Evolutionary conservation across 2,797 vertebrate species (phyloP).

Genomic region (Rachycentron canadum): DNA sequence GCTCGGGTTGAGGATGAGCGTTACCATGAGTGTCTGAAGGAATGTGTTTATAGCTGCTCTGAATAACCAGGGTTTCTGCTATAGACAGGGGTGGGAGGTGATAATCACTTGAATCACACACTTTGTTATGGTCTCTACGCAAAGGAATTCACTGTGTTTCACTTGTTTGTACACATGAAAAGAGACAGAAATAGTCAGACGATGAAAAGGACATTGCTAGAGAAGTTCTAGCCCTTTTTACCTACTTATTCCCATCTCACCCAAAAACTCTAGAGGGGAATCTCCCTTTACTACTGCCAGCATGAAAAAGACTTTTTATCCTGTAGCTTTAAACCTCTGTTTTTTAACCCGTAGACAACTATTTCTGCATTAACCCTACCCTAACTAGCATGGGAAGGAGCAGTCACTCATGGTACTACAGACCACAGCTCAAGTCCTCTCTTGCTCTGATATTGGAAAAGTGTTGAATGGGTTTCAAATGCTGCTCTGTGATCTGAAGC

Average conservation of each 20-base stretch:
- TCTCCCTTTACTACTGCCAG: neutral
- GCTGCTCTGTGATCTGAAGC: neutral
- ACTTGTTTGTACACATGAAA: conserved; percentile 14
- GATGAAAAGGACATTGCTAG: neutral
- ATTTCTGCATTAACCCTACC: too few species aligned
- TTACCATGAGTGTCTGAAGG: conserved; percentile 2
- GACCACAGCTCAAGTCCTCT: too few species aligned
- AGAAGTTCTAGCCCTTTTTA: too few species aligned
- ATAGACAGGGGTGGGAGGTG: neutral
- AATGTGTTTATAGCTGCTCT: neutral
- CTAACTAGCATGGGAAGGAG: too few species aligned
- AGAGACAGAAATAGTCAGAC: conserved; percentile 1
- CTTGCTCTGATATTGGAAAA: too few species aligned
- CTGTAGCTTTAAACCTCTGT: too few species aligned
- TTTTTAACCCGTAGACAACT: too few species aligned
- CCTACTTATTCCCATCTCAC: too few species aligned
- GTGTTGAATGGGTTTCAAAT: too few species aligned
- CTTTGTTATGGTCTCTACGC: conserved; percentile 11
- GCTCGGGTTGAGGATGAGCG: conserved; percentile 2
- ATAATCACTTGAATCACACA: conserved; percentile 15
- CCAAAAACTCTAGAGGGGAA: neutral
- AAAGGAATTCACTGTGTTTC: conserved; percentile 11
- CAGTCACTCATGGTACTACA: too few species aligned
- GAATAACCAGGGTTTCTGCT: neutral
- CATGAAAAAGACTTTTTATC: too few species aligned